A percentile compares a stretch with the other conserved stretches of the same genome.
Evolutionary conservation across 2,113 vertebrate species (phyloP).

Genomic region (Pelodiscus sinensis): DNA sequence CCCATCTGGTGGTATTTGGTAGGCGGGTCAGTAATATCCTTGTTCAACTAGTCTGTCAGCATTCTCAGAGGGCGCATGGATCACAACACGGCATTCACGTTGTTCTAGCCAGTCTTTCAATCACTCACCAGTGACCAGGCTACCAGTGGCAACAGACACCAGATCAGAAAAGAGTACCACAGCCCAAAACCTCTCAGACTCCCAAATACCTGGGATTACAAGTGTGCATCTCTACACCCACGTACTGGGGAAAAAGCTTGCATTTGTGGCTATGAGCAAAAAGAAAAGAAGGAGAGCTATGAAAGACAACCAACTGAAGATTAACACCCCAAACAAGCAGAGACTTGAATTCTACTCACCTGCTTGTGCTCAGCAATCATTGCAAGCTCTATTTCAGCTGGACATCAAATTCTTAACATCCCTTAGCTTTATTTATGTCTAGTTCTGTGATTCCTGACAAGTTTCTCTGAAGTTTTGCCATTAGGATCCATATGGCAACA

Average conservation of each 20-base stretch:
- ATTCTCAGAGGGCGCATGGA: no score
- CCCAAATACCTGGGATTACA: no score
- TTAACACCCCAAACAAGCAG: background rate
- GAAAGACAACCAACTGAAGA: background rate
- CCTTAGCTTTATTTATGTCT: background rate
- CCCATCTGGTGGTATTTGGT: background rate
- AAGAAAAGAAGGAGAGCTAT: background rate
- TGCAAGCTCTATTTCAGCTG: slow-evolving; percentile 27
- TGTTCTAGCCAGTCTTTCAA: no score
- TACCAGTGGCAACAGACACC: no score
- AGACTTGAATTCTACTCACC: slow-evolving; percentile 13
- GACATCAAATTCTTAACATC: background rate
- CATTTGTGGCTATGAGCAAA: background rate
- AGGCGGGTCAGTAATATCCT: background rate
- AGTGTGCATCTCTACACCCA: no score
- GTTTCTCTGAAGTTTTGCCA: background rate
- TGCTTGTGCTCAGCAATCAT: slow-evolving; percentile 23
- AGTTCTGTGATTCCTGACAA: background rate
- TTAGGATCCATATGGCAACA: background rate
- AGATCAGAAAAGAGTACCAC: no score
- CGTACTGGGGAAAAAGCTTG: background rate
- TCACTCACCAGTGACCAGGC: no score
- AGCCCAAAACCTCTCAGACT: no score
- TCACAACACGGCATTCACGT: no score
- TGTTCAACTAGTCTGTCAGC: no score